Evolutionary conservation across 2,888 invertebrate species (phyloP).

Genomic region (Tricholauxania praeusta): DNA sequence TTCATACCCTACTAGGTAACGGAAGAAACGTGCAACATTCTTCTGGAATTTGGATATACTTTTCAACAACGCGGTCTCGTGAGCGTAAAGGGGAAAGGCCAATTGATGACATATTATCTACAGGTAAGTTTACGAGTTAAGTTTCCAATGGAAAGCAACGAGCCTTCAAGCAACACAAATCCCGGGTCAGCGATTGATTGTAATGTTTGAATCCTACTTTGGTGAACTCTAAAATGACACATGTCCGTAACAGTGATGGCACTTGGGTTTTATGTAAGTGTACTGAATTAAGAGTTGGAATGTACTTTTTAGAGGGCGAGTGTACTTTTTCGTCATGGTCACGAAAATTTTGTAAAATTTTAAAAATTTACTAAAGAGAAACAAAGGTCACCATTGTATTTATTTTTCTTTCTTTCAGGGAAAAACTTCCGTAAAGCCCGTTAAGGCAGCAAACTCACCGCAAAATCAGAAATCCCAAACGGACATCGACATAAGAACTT

Average conservation of each 20-base stretch:
- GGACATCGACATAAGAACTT: conserved; percentile 2
- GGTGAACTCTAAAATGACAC: too few relatives aligned
- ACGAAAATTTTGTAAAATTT: too few relatives aligned
- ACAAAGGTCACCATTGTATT: not conserved
- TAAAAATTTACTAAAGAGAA: too few relatives aligned
- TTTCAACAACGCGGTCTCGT: conserved; percentile 96
- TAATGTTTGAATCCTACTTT: too few relatives aligned
- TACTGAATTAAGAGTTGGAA: too few relatives aligned
- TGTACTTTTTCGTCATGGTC: too few relatives aligned
- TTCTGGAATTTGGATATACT: conserved; percentile 89
- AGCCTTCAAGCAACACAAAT: too few relatives aligned
- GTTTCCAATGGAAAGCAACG: not conserved
- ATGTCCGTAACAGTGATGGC: too few relatives aligned
- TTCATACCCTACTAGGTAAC: conserved; percentile 79
- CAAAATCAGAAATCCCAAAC: conserved; percentile 1
- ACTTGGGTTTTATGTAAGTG: too few relatives aligned
- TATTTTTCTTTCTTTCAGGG: conserved; percentile 15
- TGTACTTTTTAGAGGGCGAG: too few relatives aligned
- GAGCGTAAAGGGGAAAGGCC: conserved; percentile 96
- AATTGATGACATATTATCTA: conserved; percentile 94
- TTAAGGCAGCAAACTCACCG: not conserved
- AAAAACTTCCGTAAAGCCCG: conserved; percentile 10
- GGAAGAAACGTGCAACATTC: conserved; percentile 91
- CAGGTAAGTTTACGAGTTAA: conserved; percentile 67
- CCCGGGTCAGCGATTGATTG: too few relatives aligned